These are phyloP conservation scores for Corydoras maculifer DNA, from an alignment of 2,113 vertebrate genomes.

Conservation along the genomic window DNA sequence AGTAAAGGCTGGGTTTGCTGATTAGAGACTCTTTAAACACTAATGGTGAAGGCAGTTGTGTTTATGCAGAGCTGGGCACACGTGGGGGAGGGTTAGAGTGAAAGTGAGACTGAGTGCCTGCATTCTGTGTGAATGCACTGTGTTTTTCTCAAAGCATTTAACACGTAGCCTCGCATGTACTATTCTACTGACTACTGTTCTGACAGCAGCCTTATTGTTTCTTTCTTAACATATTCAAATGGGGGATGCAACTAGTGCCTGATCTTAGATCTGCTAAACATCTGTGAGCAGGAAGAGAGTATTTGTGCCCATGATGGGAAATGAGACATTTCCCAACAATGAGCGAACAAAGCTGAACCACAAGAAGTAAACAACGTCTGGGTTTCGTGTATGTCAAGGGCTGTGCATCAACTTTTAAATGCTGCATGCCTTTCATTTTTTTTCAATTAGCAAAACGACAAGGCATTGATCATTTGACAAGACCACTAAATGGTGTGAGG, in stretches of 20 bases:
- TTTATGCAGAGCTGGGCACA: slow-evolving; percentile 9
- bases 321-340: slow-evolving; percentile 68
- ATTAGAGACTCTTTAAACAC: slow-evolving; percentile 8
- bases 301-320: slow-evolving; percentile 59
- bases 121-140: slow-evolving; percentile 14
- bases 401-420: slow-evolving; percentile 35
- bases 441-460: slow-evolving; percentile 16
- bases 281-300: slow-evolving; percentile 39
- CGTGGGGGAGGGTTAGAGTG: slow-evolving; percentile 8
- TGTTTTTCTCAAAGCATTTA: slow-evolving; percentile 8
- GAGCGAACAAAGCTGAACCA: slow-evolving; percentile 60
- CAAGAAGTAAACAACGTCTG: slow-evolving; percentile 53
- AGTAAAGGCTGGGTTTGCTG: slow-evolving; percentile 10
- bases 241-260: neutral
- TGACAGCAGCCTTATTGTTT: slow-evolving; percentile 30
- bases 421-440: slow-evolving; percentile 12
- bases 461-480: slow-evolving; percentile 3
- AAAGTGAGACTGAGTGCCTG: slow-evolving; percentile 9
- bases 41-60: slow-evolving; percentile 3
- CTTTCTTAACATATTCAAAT: slow-evolving; percentile 4
- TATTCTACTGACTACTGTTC: slow-evolving; percentile 16
- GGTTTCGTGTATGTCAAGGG: slow-evolving; percentile 27
- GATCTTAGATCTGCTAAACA: slow-evolving; percentile 29
- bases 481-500: neutral
- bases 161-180: slow-evolving; percentile 11